phyloP scores from a whole-genome alignment of 2,888 invertebrate species.

The Ochropleura leucogaster region DNA sequence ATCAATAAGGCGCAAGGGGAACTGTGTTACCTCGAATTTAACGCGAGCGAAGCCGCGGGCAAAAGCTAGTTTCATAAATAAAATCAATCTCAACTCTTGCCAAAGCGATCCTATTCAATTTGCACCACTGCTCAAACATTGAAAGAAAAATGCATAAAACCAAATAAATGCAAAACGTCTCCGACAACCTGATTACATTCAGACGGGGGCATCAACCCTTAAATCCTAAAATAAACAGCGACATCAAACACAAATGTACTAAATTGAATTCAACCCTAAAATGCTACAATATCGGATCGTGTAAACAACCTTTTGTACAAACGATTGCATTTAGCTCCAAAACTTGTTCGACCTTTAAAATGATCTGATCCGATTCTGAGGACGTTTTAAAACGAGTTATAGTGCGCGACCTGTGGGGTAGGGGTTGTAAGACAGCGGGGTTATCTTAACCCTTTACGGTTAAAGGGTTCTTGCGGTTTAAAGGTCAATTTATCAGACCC shows the following conservation, averaged over 20 bases:
- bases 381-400: slow-evolving; percentile 52
- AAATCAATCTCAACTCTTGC: background rate
- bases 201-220: slow-evolving; percentile 48
- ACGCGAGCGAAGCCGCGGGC: too few relatives aligned
- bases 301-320: slow-evolving; percentile 59
- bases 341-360: slow-evolving; percentile 56
- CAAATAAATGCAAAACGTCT: slow-evolving; percentile 20
- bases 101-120: slow-evolving; percentile 11
- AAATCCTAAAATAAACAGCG: slow-evolving; percentile 58
- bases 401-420: slow-evolving; percentile 36
- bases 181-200: slow-evolving; percentile 20
- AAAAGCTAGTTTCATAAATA: background rate
- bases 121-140: slow-evolving; percentile 9
- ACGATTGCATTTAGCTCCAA: slow-evolving; percentile 39
- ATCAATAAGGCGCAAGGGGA: too few relatives aligned
- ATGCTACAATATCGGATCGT: slow-evolving; percentile 56
- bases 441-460: slow-evolving; percentile 27
- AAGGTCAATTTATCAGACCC: slow-evolving; percentile 23
- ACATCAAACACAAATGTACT: slow-evolving; percentile 53
- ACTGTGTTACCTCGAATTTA: too few relatives aligned
- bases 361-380: slow-evolving; percentile 45
- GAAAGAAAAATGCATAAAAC: slow-evolving; percentile 17
- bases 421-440: slow-evolving; percentile 25
- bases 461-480: slow-evolving; percentile 25
- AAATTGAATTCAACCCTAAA: slow-evolving; percentile 62